Conservation (phyloP, 2,797 vertebrate genomes). For the Podarcis lilfordi region DNA sequence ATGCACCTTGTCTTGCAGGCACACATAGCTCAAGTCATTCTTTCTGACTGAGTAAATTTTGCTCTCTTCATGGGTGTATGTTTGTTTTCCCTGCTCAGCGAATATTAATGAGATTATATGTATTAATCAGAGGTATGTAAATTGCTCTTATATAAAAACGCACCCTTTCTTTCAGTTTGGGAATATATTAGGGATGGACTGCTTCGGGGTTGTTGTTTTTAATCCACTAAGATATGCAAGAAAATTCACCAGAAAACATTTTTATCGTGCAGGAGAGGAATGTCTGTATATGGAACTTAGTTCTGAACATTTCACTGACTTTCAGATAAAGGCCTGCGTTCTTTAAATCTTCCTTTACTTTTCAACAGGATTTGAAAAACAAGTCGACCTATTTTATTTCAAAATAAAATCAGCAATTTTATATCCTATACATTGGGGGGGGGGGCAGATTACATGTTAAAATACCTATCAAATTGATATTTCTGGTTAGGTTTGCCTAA, state of each 20-base stretch:
- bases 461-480: too few species aligned
- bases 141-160: slow-evolving; percentile 1
- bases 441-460: too few species aligned
- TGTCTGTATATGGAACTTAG: slow-evolving; percentile 42
- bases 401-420: too few species aligned
- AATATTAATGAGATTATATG: slow-evolving; percentile 9
- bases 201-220: not conserved
- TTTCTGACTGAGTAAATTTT: not conserved
- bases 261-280: slow-evolving; percentile 23
- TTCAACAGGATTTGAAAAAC: too few species aligned
- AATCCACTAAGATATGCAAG: not conserved
- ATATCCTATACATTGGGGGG: too few species aligned
- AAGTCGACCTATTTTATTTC: too few species aligned
- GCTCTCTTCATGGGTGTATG: not conserved
- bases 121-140: slow-evolving; percentile 40
- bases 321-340: not conserved
- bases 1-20: not conserved
- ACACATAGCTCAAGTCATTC: not conserved
- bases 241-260: slow-evolving; percentile 40
- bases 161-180: slow-evolving; percentile 17
- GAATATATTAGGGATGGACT: slow-evolving; percentile 16
- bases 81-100: not conserved
- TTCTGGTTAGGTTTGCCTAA: too few species aligned
- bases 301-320: slow-evolving; percentile 30
- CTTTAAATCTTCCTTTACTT: too few species aligned